Evolutionary conservation across 2,888 invertebrate genomes (phyloP).

Genomic region (Papilio elwesi): DNA sequence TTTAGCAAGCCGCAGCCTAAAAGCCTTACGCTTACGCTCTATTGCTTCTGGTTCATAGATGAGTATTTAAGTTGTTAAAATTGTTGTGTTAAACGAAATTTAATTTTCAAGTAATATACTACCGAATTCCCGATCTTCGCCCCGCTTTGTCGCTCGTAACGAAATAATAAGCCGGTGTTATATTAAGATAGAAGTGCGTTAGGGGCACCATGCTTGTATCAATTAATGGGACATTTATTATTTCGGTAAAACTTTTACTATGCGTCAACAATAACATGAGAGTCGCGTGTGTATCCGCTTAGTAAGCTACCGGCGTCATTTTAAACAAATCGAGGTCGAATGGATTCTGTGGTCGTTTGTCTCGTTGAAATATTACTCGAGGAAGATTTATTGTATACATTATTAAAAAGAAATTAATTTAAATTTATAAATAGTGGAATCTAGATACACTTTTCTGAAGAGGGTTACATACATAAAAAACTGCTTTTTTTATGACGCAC

Average conservation of each 20-base stretch:
- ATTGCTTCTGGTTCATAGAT: background rate
- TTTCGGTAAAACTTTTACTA: background rate
- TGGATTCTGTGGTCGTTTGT: too few species aligned
- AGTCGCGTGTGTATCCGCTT: background rate
- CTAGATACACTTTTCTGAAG: too few species aligned
- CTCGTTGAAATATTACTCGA: too few species aligned
- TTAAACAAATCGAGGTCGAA: background rate
- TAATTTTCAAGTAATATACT: conserved; percentile 20
- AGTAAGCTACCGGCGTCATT: background rate
- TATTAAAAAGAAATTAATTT: too few species aligned
- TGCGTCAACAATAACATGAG: background rate
- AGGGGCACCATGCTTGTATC: background rate
- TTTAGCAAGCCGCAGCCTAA: too few species aligned
- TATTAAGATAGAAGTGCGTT: background rate
- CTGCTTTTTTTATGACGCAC: too few species aligned
- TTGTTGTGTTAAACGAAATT: conserved; percentile 13
- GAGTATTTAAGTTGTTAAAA: background rate
- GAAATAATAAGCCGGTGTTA: conserved; percentile 27
- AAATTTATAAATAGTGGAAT: too few species aligned
- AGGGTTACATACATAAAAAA: too few species aligned
- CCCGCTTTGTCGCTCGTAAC: conserved; percentile 26
- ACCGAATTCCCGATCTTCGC: conserved; percentile 20
- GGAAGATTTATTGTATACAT: too few species aligned
- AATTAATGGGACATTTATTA: background rate
- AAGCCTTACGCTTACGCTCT: background rate